A percentile compares a stretch with the other conserved stretches of the same genome.
phyloP scores from a whole-genome alignment of 2,888 invertebrate genomes.

The Fragum whitleyi region DNA sequence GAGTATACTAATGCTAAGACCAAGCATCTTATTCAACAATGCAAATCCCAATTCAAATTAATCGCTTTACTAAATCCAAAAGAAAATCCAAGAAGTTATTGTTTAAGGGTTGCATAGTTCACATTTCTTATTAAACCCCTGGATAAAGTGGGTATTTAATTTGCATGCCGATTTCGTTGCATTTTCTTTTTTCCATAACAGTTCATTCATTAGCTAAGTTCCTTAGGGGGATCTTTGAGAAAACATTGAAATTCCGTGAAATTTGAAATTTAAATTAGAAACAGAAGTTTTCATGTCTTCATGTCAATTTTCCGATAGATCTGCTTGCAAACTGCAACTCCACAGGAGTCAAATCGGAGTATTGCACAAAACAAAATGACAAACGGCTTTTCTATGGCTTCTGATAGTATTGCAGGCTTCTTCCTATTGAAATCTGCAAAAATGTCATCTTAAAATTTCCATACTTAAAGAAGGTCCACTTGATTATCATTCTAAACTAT shows the following conservation, averaged over 20 bases:
- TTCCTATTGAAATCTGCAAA: neutral
- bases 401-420: neutral
- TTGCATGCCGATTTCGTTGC: constrained; percentile 29
- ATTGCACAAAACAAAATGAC: neutral
- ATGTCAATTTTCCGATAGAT: constrained; percentile 16
- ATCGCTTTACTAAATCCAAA: too few species aligned
- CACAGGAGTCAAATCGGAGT: neutral
- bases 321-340: neutral
- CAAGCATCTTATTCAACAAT: too few species aligned
- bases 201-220: constrained; percentile 28
- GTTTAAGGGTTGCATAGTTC: neutral
- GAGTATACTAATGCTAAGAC: too few species aligned
- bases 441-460: neutral
- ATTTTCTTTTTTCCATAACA: constrained; percentile 24
- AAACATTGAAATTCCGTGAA: constrained; percentile 21
- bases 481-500: too few species aligned
- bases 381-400: neutral
- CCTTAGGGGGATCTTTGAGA: constrained; percentile 26
- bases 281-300: constrained; percentile 19
- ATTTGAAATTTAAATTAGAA: constrained; percentile 44
- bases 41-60: too few species aligned
- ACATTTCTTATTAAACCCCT: neutral
- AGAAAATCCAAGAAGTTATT: too few species aligned
- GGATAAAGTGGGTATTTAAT: constrained; percentile 16
- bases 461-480: neutral